Conservation (phyloP, 1,140 invertebrate species). For the Neodiprion lecontei region DNA sequence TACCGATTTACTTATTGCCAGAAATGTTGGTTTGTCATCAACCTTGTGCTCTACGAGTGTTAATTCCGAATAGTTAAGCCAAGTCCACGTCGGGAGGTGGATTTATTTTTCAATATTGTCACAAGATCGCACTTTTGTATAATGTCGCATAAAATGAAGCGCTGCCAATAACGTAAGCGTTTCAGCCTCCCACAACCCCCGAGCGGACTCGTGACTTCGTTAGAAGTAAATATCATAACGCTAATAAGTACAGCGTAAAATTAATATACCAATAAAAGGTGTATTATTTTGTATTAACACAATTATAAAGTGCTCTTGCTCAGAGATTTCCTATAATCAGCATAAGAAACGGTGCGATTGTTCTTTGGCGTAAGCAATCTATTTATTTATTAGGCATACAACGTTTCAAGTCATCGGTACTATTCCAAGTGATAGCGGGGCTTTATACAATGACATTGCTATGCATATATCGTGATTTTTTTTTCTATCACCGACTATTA, state of each 20-base stretch:
- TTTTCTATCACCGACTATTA: too few species aligned
- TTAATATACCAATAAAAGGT: background rate
- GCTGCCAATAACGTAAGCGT: too few species aligned
- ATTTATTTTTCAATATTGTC: background rate
- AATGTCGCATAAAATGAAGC: background rate
- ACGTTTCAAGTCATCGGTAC: background rate
- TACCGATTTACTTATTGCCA: slow-evolving; percentile 2
- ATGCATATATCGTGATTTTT: too few species aligned
- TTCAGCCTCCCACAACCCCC: too few species aligned
- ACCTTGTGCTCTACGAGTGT: slow-evolving; percentile 4
- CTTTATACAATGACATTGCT: too few species aligned
- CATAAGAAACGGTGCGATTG: background rate
- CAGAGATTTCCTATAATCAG: background rate
- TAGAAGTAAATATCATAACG: background rate
- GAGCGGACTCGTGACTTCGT: background rate
- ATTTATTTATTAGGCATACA: background rate
- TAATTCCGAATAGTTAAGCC: background rate
- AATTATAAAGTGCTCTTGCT: background rate
- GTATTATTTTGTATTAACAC: background rate
- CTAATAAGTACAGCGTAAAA: background rate
- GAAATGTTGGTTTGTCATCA: background rate
- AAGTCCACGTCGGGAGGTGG: background rate
- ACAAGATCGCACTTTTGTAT: background rate
- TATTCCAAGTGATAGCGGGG: background rate
- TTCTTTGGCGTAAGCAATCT: background rate